Evolutionary conservation across 2,113 vertebrate genomes (phyloP).

Genomic region (Peromyscus polionotus): DNA sequence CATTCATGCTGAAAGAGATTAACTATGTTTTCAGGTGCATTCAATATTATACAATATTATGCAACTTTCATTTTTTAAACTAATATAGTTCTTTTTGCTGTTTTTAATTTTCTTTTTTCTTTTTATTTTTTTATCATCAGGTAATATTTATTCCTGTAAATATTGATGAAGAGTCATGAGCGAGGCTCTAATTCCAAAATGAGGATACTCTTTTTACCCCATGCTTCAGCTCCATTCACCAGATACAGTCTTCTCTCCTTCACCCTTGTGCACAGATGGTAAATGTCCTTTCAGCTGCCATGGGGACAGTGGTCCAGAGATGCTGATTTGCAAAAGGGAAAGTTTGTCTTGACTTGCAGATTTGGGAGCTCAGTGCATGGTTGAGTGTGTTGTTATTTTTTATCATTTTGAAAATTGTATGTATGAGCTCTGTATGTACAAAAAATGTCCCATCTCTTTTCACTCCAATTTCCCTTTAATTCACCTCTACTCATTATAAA

Average conservation of each 20-base stretch:
- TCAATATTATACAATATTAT: not conserved
- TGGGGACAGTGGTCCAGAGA: not conserved
- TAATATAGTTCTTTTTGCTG: not conserved
- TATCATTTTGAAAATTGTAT: not conserved
- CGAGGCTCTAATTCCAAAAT: slow-evolving; percentile 37
- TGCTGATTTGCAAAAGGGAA: no score
- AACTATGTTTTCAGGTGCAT: not conserved
- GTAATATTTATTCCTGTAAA: no score
- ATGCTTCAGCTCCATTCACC: not conserved
- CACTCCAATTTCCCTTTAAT: not conserved
- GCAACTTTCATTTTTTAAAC: not conserved
- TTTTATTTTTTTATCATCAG: not conserved
- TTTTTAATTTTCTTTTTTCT: not conserved
- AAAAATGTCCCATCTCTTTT: not conserved
- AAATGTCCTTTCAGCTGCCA: not conserved
- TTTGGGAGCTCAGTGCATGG: not conserved
- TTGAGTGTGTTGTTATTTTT: not conserved
- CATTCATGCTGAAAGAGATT: not conserved
- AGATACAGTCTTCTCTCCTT: not conserved
- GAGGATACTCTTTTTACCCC: not conserved
- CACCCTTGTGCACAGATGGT: not conserved
- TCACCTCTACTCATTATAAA: not conserved
- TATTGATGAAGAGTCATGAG: not conserved
- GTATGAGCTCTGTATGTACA: not conserved
- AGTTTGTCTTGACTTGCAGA: not conserved